Percentiles rank a stretch among this genome's conserved stretches.
phyloP scores from a whole-genome alignment of 2,888 invertebrate genomes.

The Oxycera nigricornis region DNA sequence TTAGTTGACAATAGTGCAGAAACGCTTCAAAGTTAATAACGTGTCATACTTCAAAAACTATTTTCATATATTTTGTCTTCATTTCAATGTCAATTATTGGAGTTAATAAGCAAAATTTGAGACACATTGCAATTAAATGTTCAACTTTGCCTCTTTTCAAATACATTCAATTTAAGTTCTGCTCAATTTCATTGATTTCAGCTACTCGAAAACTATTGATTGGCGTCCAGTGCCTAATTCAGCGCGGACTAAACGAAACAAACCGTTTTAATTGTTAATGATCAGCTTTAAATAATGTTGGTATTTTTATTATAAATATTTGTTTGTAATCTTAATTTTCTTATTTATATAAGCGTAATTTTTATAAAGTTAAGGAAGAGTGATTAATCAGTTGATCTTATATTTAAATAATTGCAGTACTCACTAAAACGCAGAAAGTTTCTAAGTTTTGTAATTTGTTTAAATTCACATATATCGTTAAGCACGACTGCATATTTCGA shows the following conservation, averaged over 20 bases:
- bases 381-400: constrained; percentile 2
- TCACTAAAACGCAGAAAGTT: background rate
- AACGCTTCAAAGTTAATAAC: background rate
- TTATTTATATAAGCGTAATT: constrained; percentile 39
- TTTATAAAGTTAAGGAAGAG: constrained; percentile 32
- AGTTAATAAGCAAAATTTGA: background rate
- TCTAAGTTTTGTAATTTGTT: background rate
- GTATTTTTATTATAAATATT: background rate
- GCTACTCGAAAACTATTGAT: constrained; percentile 22
- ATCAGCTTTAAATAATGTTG: background rate
- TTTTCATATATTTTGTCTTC: background rate
- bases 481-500: too few species aligned
- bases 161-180: background rate
- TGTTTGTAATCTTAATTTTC: background rate
- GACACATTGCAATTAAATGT: background rate
- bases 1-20: background rate
- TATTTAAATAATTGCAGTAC: background rate
- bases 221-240: background rate
- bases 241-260: constrained; percentile 23
- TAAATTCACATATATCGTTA: too few species aligned
- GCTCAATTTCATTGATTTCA: background rate
- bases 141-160: background rate
- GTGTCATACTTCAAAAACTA: background rate
- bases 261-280: too few species aligned
- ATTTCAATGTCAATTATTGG: background rate